phyloP scores from a whole-genome alignment of 2,797 vertebrate genomes.

The Rhynchonycteris naso region DNA sequence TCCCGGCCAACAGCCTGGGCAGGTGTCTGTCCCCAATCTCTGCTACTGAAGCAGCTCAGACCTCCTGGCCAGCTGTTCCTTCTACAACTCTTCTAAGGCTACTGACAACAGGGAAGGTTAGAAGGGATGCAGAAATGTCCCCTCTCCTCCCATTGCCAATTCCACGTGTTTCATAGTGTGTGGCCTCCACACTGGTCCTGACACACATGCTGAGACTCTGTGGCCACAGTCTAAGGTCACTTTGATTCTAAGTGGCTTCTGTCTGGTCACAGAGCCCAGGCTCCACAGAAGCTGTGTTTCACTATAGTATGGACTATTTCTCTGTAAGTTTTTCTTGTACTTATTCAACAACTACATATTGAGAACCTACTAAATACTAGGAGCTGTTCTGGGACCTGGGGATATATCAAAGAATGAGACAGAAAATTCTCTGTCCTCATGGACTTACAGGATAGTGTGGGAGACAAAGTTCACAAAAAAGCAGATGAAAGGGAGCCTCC shows the following conservation, averaged over 20 bases:
- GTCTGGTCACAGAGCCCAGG: background rate
- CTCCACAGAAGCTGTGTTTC: background rate
- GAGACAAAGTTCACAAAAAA: background rate
- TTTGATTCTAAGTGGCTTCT: background rate
- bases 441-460: background rate
- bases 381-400: background rate
- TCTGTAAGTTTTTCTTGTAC: background rate
- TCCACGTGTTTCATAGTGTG: fast-evolving
- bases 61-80: background rate
- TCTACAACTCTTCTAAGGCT: background rate
- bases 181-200: fast-evolving
- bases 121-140: background rate
- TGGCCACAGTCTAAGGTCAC: background rate
- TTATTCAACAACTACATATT: background rate
- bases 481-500: no score
- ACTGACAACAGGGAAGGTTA: background rate
- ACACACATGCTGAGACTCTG: fast-evolving
- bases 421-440: background rate
- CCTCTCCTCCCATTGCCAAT: background rate
- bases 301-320: background rate
- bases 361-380: background rate
- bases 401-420: background rate
- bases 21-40: no score
- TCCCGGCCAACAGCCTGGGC: fast-evolving
- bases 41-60: background rate